These are phyloP conservation scores for Sternotherus odoratus DNA, from an alignment of 2,797 vertebrate genomes.

Conservation along the genomic window DNA sequence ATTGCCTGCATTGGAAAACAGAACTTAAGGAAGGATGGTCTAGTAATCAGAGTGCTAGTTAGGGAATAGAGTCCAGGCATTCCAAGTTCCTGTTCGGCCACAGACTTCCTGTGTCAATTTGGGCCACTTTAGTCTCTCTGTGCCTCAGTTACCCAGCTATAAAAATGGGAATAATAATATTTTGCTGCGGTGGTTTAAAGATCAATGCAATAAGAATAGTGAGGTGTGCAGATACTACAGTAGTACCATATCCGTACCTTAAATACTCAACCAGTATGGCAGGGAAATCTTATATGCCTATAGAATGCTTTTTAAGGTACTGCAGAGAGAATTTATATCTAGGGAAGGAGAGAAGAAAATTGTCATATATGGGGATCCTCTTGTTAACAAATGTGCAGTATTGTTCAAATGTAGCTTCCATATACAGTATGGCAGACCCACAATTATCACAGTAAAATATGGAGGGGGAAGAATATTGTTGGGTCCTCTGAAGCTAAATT, in stretches of 20 bases:
- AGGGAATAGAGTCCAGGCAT: too few species aligned
- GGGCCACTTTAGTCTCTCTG: rapidly evolving
- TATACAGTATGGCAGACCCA: neutral
- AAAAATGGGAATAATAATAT: neutral
- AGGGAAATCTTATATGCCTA: neutral
- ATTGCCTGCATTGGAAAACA: neutral
- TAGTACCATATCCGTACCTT: neutral
- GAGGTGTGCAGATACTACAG: neutral
- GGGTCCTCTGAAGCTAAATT: neutral
- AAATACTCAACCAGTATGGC: neutral
- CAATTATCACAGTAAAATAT: neutral
- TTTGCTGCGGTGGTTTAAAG: neutral
- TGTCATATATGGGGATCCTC: neutral
- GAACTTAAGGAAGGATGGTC: too few species aligned
- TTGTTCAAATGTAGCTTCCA: neutral
- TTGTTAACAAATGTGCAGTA: neutral
- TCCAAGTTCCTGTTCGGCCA: neutral
- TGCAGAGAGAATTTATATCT: neutral
- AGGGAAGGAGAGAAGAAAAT: neutral
- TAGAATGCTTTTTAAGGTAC: neutral
- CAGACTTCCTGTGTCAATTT: neutral
- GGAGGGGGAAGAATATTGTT: neutral
- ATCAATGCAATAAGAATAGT: neutral
- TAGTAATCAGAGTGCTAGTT: too few species aligned
- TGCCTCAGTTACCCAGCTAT: neutral